These are phyloP conservation scores for Brenthis daphne DNA, from an alignment of 2,888 invertebrate genomes.

Conservation along the genomic window DNA sequence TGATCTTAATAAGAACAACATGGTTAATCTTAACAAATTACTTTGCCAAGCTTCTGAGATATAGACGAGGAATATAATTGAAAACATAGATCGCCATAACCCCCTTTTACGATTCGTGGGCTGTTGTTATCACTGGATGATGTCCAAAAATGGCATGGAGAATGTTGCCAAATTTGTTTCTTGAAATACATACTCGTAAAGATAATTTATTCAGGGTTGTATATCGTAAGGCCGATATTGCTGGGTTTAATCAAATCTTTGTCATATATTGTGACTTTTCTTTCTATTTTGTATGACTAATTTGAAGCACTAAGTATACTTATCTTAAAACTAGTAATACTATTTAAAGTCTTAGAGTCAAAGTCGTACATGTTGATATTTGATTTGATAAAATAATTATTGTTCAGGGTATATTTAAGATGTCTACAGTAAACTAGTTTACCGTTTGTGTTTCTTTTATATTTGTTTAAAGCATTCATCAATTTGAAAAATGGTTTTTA, in stretches of 20 bases:
- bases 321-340: too few relatives aligned
- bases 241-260: constrained; percentile 9
- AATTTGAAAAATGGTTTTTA: too few relatives aligned
- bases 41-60: constrained; percentile 19
- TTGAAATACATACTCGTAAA: constrained; percentile 30
- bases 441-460: too few relatives aligned
- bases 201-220: constrained; percentile 27
- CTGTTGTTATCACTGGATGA: constrained; percentile 36
- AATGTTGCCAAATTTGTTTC: constrained; percentile 35
- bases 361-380: too few relatives aligned
- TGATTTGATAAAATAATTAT: too few relatives aligned
- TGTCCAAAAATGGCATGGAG: constrained; percentile 35
- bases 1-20: constrained; percentile 4
- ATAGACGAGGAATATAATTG: constrained; percentile 22
- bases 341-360: too few relatives aligned
- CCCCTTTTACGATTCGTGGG: constrained; percentile 21
- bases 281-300: background rate
- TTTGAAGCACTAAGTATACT: background rate
- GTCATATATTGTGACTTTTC: background rate
- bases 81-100: constrained; percentile 31
- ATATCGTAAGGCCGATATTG: constrained; percentile 16
- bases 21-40: background rate
- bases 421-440: too few relatives aligned
- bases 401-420: too few relatives aligned
- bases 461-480: too few relatives aligned